Base-by-base conservation (phyloP, 2,797 vertebrate species). In the Microcaecilia unicolor region DNA sequence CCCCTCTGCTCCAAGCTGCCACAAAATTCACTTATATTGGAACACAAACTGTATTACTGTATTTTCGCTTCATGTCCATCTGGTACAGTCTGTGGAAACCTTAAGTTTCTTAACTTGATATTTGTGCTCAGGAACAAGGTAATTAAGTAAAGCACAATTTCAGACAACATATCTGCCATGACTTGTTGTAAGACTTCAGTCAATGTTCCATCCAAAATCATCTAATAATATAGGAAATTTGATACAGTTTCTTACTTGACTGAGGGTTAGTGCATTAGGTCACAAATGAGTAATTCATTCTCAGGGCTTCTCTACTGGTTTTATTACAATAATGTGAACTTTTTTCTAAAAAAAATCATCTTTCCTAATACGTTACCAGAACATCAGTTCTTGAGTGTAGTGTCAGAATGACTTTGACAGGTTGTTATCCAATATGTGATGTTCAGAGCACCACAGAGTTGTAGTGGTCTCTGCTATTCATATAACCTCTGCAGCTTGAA, bases 231-330 rank as follows among this genome's bases (percentile, higher is more conserved):
- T 41, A 52, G 48, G 61, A 61, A 45, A 68, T n/a, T n/a, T n/a
- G n/a, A n/a, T n/a, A n/a, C n/a, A n/a, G n/a, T n/a, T n/a, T n/a
- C n/a, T n/a, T n/a, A n/a, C n/a, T n/a, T n/a, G n/a, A n/a, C n/a
- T n/a, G n/a, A n/a, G n/a, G n/a, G n/a, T n/a, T n/a, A n/a, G n/a
- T n/a, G n/a, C n/a, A n/a, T n/a, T 58, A 74, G 77, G 77, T 80
- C 74, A 70, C 64, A 52, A 58, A 77, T 74, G 67, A 48, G 78
- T 80, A 83, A 79, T 77, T 82, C 76, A 83, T 79, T 80, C 73
- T 67, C 70, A 38, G 65, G 33, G 59, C 59, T 65, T 60, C 67
- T 72, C 67, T 63, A 65, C 69, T 70, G 69, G 52, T 65, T 76
- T 80, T 72, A 79, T 80, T 79, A 70, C 70, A 70, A 65, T 80